Conservation (phyloP, 2,888 invertebrate genomes). For the Pristionchus maxplancki region DNA sequence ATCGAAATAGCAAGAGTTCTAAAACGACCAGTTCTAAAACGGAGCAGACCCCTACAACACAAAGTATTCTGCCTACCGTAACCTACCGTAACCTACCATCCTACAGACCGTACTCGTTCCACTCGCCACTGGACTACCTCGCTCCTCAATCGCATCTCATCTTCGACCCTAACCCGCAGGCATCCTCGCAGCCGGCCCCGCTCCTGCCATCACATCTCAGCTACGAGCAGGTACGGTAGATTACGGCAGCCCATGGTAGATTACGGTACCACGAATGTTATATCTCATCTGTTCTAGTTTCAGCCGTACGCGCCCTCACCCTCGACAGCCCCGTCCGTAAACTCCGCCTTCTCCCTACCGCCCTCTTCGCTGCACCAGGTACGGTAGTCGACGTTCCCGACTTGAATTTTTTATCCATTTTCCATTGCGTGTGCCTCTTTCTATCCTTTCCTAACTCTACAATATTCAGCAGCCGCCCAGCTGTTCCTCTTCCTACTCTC, state of each 20-base stretch:
- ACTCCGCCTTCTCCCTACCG: conserved; percentile 15
- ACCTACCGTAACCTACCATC: not conserved
- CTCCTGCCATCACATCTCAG: conserved; percentile 4
- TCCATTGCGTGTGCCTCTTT: not conserved
- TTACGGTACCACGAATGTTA: too few relatives aligned
- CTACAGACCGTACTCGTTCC: not conserved
- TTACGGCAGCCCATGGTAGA: not conserved
- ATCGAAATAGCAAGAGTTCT: too few relatives aligned
- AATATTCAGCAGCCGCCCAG: not conserved
- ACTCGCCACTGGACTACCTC: not conserved
- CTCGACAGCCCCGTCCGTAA: not conserved
- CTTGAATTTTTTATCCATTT: not conserved
- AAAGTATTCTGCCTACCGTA: not conserved
- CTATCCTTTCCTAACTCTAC: not conserved
- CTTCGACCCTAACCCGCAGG: not conserved
- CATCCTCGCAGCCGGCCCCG: not conserved
- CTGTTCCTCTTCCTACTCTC: conserved; percentile 55
- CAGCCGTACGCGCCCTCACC: conserved; percentile 41
- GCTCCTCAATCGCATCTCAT: not conserved
- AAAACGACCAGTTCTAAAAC: too few relatives aligned
- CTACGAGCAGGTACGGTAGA: conserved; percentile 8
- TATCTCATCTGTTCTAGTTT: not conserved
- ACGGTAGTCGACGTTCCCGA: not conserved
- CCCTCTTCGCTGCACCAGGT: not conserved
- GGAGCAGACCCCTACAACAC: too few relatives aligned